Evolutionary conservation across 2,797 vertebrate species (phyloP).

Genomic region (Momotus momota): DNA sequence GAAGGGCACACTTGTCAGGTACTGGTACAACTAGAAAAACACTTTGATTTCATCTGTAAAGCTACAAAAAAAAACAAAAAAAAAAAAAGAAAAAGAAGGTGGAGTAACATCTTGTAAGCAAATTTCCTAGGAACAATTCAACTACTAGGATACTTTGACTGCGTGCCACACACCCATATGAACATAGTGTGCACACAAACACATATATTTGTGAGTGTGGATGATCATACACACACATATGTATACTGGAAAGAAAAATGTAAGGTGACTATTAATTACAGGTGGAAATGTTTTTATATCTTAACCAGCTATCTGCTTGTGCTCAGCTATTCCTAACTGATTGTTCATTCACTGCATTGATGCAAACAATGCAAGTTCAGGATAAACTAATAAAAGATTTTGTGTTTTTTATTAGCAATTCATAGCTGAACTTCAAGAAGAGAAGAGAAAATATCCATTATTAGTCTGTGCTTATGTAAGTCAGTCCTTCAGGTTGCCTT

Average conservation of each 20-base stretch:
- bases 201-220: neutral
- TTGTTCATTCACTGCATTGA: neutral
- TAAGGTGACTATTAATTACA: neutral
- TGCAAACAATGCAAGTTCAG: neutral
- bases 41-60: neutral
- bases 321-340: neutral
- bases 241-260: neutral
- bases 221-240: neutral
- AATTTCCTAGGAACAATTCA: neutral
- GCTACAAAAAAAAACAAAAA: neutral
- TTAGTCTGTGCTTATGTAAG: neutral
- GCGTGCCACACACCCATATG: fast-evolving
- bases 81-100: neutral
- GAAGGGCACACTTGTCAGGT: neutral
- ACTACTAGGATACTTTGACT: neutral
- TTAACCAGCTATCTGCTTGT: neutral
- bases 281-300: neutral
- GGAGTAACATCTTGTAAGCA: neutral
- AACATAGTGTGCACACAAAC: fast-evolving
- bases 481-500: neutral
- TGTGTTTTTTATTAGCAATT: neutral
- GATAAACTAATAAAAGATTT: neutral
- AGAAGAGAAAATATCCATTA: neutral
- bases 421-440: neutral
- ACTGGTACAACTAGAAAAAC: neutral